These are phyloP conservation scores for Otocyon megalotis DNA, from an alignment of 2,113 vertebrate genomes.

Conservation along the genomic window DNA sequence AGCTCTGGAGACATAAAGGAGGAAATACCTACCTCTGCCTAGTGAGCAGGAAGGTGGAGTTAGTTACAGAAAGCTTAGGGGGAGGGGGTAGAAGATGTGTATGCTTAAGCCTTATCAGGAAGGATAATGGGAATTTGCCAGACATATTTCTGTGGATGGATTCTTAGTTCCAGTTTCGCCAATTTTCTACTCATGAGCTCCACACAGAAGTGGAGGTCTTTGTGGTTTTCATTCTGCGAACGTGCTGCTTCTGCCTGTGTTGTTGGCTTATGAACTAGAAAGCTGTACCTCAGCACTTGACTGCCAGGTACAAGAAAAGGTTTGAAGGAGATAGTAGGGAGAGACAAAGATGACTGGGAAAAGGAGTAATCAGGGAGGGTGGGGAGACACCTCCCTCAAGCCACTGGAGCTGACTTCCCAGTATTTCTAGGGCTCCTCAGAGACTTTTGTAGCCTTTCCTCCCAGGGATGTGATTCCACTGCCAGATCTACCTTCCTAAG, in stretches of 20 bases:
- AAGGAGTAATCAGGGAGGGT: neutral
- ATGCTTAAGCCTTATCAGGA: neutral
- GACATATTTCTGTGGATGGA: neutral
- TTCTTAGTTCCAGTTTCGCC: constrained; percentile 17
- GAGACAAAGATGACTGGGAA: neutral
- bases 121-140: neutral
- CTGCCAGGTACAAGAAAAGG: neutral
- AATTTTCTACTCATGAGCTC: neutral
- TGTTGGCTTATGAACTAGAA: constrained; percentile 11
- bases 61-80: constrained; percentile 9
- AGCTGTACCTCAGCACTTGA: constrained; percentile 8
- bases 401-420: neutral
- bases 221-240: neutral
- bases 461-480: neutral
- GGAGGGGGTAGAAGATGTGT: neutral
- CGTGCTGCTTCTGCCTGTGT: neutral
- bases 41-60: neutral
- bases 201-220: neutral
- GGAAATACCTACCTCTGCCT: neutral
- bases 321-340: neutral
- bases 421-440: neutral
- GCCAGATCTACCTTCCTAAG: constrained; percentile 31
- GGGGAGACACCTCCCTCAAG: neutral
- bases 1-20: neutral
- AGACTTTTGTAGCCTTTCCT: neutral